Evolutionary conservation across 2,888 invertebrate species (phyloP).

Genomic region (Tuta absoluta): DNA sequence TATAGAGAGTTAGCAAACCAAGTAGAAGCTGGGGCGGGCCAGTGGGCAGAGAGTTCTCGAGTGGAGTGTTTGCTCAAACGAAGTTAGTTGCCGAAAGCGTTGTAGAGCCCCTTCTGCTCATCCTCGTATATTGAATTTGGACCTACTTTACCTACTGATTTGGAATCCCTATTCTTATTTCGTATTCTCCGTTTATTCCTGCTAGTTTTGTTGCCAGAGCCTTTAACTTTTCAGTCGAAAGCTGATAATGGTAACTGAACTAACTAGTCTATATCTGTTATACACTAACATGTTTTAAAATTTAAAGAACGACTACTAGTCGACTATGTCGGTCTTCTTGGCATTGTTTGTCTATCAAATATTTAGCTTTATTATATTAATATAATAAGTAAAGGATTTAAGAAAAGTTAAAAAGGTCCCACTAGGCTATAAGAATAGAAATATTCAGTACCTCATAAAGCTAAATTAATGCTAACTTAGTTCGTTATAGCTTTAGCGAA

Average conservation of each 20-base stretch:
- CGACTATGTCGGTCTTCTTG: no score
- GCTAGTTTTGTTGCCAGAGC: conserved; percentile 17
- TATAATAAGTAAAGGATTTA: no score
- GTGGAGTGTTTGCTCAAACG: conserved; percentile 60
- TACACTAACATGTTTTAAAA: no score
- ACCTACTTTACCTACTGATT: conserved; percentile 52
- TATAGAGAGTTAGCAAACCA: conserved; percentile 48
- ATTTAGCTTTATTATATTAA: no score
- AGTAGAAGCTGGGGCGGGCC: conserved; percentile 56
- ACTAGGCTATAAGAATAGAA: no score
- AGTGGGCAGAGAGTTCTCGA: conserved; percentile 57
- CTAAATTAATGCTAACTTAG: no score
- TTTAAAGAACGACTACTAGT: no score
- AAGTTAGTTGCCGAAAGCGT: conserved; percentile 60
- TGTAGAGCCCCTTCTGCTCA: conserved; percentile 57
- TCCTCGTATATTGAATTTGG: conserved; percentile 58
- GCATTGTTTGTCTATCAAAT: no score
- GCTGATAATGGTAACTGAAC: background rate
- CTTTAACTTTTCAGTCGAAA: background rate
- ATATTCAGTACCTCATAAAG: no score
- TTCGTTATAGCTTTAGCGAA: no score
- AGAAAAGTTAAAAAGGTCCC: no score
- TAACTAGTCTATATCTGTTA: no score
- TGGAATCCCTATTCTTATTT: conserved; percentile 27
- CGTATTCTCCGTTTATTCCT: background rate